Conservation (phyloP, 2,888 invertebrate genomes). For the Timandra comae region DNA sequence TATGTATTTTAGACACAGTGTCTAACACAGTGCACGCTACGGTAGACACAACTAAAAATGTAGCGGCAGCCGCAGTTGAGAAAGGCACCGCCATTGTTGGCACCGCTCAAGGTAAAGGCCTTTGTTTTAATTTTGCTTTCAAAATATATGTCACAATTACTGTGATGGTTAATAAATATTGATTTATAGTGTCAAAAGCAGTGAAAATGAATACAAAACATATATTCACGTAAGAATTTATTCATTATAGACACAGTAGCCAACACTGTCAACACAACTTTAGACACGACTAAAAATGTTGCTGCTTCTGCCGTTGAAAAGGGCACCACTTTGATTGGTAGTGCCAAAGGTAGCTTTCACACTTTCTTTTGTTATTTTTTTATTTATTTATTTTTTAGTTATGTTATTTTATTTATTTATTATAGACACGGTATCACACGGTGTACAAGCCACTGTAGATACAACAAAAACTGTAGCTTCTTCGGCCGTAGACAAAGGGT, state of each 20-base stretch:
- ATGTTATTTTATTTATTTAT: constrained; percentile 1
- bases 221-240: too few relatives aligned
- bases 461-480: constrained; percentile 29
- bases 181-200: too few relatives aligned
- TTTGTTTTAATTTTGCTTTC: constrained; percentile 6
- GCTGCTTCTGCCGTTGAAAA: constrained; percentile 34
- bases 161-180: too few relatives aligned
- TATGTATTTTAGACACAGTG: constrained; percentile 25
- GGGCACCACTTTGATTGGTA: constrained; percentile 29
- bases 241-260: constrained; percentile 31
- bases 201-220: too few relatives aligned
- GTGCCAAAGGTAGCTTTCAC: constrained; percentile 36
- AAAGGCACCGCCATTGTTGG: constrained; percentile 31
- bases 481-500: constrained; percentile 29
- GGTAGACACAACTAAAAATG: constrained; percentile 37
- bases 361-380: constrained; percentile 3
- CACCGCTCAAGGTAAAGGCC: constrained; percentile 38
- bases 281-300: constrained; percentile 42
- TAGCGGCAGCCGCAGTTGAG: constrained; percentile 30
- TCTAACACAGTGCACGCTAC: constrained; percentile 29
- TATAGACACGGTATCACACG: constrained; percentile 18
- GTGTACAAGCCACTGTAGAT: constrained; percentile 25
- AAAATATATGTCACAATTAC: too few relatives aligned
- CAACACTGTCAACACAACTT: constrained; percentile 32
- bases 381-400: constrained; percentile 1